Base-by-base conservation (phyloP, 2,888 invertebrate genomes). In the Drosophila demipolita region DNA sequence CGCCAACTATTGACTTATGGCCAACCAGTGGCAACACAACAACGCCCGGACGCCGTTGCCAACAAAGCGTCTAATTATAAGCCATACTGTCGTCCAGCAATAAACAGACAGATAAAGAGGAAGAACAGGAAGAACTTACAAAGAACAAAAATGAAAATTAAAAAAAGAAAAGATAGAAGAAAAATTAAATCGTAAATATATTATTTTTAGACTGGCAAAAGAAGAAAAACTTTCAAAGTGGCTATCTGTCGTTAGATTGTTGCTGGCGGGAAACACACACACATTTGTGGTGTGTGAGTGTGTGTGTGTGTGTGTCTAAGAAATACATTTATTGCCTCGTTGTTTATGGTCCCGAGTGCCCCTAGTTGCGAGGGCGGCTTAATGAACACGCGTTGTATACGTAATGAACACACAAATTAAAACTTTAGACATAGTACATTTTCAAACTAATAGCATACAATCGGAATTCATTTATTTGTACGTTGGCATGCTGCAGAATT, bases 1-100 rank as follows among this genome's bases (percentile, higher is more conserved):
- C 83, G 75, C 82, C 90, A 79, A 79, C 84, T 88, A 87, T 86
- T 86, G 86, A 86, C 86, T 86, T 86, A 90, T 86, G 90, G 66
- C 76, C 87, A 72, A 58, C 72, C 57, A 66, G 69, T 61, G 68
- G 11, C 36, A 12, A 67, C 72, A 58, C 36, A 26, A 66, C 72
- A 58, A 48, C 61, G 53, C 36, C 66, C 33, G 35, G 17, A 55
- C 55, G 45, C 45, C 20, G 54, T 12, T 23, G 42, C 49, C 60
- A 67, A 64, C 66, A 83, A 69, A 59, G 82, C 70, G 60, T 73
- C 87, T 81, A 83, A 85, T 84, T 82, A 89, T 84, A 75, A 60
- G 71, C 73, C 61, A 68, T 48, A 69, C 53, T 73, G 67, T 80
- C 2, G 23, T 23, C 72, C 78, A 75, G 76, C 40, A 33, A 53